Evolutionary conservation across 2,888 invertebrate genomes (phyloP), one percentile per base, ranked within the genome.

Genomic region (Harpagoxenus sublaevis): DNA sequence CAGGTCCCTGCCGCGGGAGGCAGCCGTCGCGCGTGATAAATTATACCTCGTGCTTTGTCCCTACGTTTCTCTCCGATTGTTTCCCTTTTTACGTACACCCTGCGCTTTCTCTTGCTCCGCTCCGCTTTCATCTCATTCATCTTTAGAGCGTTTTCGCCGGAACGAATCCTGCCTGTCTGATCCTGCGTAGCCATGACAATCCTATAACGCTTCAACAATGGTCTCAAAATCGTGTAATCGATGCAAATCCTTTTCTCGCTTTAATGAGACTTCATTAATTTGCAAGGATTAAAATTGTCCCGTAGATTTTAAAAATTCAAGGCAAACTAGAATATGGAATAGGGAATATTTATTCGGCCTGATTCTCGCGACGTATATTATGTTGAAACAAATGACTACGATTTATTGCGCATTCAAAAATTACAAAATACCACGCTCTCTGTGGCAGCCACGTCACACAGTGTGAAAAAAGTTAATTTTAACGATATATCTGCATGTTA

Each of bases 11-110:
- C 62, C 73, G 51, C 4, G 75, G 65, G 84, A 84, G 71, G 70
- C 62, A 81, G 75, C 84, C 79, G 90, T 84, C 82, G 85, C 65
- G 73, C 28, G 84, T 87, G 85, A 89, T 90, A 90, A 89, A 89
- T 89, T 90, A 87, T 86, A 65, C 81, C 28, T 73, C 31, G 48
- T 63, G 68, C 66, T 84, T 75, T 73, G 73, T 74, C 60, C 48
- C 42, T 31, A 23, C n/a, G 66, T 31, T 23, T 73, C 57, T 42
- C 42, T 12, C 75, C 31, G 39, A 65, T 82, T 81, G 55, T 78
- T 31, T 45, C 78, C 31, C 68, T 78, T 78, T 78, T 78, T 70
- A 45, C 6, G 15, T 23, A 48, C 10, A 57, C 51, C 18, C 39
- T 51, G 48, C 51, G 63, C 60, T 71, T 83, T 88, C 85, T 85